phyloP scores from a whole-genome alignment of 1,140 invertebrate species.

The Sycobia sp. region DNA sequence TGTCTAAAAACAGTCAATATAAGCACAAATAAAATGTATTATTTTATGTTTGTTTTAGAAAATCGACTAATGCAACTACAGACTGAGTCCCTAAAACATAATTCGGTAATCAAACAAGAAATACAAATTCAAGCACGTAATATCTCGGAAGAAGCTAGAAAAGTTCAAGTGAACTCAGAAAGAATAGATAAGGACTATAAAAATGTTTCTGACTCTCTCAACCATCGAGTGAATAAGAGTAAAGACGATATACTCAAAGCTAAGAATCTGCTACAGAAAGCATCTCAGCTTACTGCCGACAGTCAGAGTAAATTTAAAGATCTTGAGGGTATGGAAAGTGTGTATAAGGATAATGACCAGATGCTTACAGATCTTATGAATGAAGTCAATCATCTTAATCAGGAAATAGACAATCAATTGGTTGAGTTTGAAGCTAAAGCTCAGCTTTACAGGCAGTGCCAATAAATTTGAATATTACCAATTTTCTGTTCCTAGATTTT shows the following conservation, averaged over 20 bases:
- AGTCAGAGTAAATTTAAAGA: constrained; percentile 77
- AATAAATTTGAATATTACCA: no score
- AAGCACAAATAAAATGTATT: no score
- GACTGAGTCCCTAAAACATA: constrained; percentile 77
- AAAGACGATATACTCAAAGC: constrained; percentile 74
- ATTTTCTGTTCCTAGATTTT: no score
- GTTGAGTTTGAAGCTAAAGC: constrained; percentile 53
- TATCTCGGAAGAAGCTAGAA: constrained; percentile 65
- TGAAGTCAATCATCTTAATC: constrained; percentile 49
- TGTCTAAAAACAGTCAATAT: no score
- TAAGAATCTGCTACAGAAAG: constrained; percentile 72
- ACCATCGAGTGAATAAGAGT: constrained; percentile 67
- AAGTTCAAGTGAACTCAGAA: constrained; percentile 61
- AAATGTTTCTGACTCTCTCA: constrained; percentile 65
- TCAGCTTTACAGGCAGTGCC: constrained; percentile 50
- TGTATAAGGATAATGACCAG: constrained; percentile 56
- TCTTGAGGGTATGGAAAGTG: constrained; percentile 67
- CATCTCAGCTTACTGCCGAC: constrained; percentile 76
- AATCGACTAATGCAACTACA: constrained; percentile 70
- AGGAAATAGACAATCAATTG: constrained; percentile 50
- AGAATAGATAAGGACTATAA: constrained; percentile 67
- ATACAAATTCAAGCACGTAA: constrained; percentile 64
- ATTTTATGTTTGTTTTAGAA: background rate
- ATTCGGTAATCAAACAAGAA: constrained; percentile 65
- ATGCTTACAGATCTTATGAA: constrained; percentile 49